Percentiles rank a stretch among this genome's conserved stretches.
These are phyloP conservation scores for Epizoanthus stellaris DNA, from an alignment of 92 coral and sea anemone genomes.

Conservation along the genomic window DNA sequence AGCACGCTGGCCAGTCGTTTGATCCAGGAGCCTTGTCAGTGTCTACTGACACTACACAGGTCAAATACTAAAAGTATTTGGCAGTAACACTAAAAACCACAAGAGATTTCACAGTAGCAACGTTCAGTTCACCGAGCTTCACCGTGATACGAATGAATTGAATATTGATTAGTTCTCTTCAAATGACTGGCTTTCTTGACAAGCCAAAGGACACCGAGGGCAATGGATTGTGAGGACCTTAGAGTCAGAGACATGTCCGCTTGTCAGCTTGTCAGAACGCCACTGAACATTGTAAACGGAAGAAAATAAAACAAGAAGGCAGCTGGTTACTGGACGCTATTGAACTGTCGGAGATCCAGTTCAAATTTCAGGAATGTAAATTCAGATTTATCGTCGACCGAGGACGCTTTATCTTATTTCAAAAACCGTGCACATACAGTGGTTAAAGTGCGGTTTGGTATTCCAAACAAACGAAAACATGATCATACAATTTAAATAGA, in stretches of 20 bases:
- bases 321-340: neutral
- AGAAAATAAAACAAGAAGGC: neutral
- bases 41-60: neutral
- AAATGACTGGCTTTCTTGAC: neutral
- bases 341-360: constrained; percentile 4
- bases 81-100: neutral
- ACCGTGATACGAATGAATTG: neutral
- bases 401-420: neutral
- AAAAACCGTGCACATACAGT: neutral
- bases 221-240: neutral
- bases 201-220: neutral
- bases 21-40: neutral
- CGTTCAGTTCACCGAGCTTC: neutral
- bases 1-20: neutral
- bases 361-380: constrained; percentile 14
- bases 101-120: neutral
- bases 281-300: neutral
- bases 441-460: neutral
- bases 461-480: neutral
- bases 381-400: neutral
- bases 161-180: neutral
- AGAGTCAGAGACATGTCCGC: neutral
- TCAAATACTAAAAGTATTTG: neutral
- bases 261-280: neutral
- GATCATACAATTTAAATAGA: too few species aligned